Evolutionary conservation across 92 coral and sea anemone genomes (phyloP), one percentile per base, ranked within the genome.

Genomic region (Plumapathes pennacea): DNA sequence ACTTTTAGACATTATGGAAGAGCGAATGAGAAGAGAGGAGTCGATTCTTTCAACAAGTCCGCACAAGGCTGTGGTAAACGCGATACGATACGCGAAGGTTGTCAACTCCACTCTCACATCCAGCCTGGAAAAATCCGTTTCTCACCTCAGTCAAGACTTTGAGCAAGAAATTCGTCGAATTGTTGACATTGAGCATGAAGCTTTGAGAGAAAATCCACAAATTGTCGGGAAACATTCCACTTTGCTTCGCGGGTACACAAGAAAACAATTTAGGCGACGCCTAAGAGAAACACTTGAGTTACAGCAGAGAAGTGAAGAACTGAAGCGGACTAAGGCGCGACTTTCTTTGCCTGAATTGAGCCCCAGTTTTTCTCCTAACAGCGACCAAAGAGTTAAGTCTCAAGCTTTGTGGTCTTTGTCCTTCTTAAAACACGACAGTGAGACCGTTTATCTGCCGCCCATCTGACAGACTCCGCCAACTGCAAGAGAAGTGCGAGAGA

Each of bases 151-250:
- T 43, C 67, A 74, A 10, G 82, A 86, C 32, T 86, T 86, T 59
- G 89, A 86, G 64, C 85, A 67, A 14, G 95, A 86, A 27, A 76
- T 75, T 71, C 85, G 85, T 10, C 89, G 95, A 9, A 76, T 86
- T 41, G 50, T 82, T 20, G 89, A 86, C 1, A 63, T 82, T 13
- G 82, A 86, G 34, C 79, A 74, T 67, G 85, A 63, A 0, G 84
- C 83, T 5, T 18, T 19, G 46, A 38, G 42, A 33, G 94, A 79
- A 4, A 50, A 39, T 30, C 85, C 27, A 5, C 34, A 32, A 14
- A 32, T 52, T 30, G 15, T 23, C 10, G 15, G 31, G 17, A 27
- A 22, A 25, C 33, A 36, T 12, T 48, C 22, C 3, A 39, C 63
- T 1, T 8, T 41, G 23, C 12, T 20, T 13, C 43, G 61, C 6